Percentiles rank a stretch among this genome's conserved stretches.
Evolutionary conservation across 2,888 invertebrate genomes (phyloP).

Genomic region (Pogonocherus hispidulus): DNA sequence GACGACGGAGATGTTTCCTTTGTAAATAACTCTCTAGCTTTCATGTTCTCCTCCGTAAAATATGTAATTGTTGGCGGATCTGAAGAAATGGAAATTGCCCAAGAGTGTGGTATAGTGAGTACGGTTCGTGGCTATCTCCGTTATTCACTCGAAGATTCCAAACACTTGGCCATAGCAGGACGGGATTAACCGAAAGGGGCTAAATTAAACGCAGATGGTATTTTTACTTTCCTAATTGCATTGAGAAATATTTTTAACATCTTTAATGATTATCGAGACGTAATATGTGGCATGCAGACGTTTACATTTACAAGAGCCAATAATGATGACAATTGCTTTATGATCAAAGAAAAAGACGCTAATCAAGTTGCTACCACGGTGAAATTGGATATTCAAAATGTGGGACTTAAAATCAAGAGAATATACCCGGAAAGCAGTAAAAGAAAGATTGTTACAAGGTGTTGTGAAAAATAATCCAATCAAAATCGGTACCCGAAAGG

Average conservation of each 20-base stretch:
- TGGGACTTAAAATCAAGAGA: too few relatives aligned
- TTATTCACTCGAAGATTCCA: conserved; percentile 28
- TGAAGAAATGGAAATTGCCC: conserved; percentile 10
- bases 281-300: too few relatives aligned
- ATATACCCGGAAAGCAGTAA: too few relatives aligned
- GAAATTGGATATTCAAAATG: too few relatives aligned
- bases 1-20: not conserved
- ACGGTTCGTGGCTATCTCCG: conserved; percentile 34
- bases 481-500: too few relatives aligned
- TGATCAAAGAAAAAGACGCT: too few relatives aligned
- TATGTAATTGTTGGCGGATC: not conserved
- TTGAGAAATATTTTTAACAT: not conserved
- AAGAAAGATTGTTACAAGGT: too few relatives aligned
- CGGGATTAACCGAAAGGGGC: conserved; percentile 34
- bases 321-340: too few relatives aligned
- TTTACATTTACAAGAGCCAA: too few relatives aligned
- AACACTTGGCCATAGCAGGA: conserved; percentile 32
- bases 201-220: conserved; percentile 1
- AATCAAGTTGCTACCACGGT: too few relatives aligned
- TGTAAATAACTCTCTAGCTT: not conserved
- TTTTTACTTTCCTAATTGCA: not conserved
- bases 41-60: not conserved
- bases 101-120: conserved; percentile 41
- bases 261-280: too few relatives aligned
- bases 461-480: too few relatives aligned